phyloP scores from a whole-genome alignment of 2,888 invertebrate genomes.

The Parnassius smintheus region DNA sequence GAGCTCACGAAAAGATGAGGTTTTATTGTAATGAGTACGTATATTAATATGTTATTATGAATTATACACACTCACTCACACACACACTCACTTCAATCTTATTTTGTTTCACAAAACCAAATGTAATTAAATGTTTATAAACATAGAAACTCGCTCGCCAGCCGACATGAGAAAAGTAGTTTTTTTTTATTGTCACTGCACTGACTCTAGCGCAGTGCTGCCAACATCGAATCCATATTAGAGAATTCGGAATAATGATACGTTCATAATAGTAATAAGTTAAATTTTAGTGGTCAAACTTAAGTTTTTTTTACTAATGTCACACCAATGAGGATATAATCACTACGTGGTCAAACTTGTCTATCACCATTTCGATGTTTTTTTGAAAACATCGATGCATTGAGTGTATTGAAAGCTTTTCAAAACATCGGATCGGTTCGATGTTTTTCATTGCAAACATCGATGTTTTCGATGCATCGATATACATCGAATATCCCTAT shows the following conservation, averaged over 20 bases:
- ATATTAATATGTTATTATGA: not conserved
- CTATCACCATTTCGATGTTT: too few species aligned
- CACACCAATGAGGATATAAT: too few species aligned
- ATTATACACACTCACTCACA: too few species aligned
- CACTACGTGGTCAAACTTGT: too few species aligned
- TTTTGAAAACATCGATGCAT: constrained; percentile 1
- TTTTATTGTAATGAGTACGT: not conserved
- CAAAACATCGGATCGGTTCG: not conserved
- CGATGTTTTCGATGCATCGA: constrained; percentile 1
- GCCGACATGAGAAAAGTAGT: not conserved
- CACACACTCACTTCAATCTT: not conserved
- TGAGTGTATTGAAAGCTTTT: too few species aligned
- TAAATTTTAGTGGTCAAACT: too few species aligned
- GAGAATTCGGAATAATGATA: too few species aligned
- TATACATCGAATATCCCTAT: too few species aligned
- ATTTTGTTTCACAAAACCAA: not conserved
- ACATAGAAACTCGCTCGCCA: not conserved
- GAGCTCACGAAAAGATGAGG: too few species aligned
- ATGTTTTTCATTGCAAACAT: not conserved
- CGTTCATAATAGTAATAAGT: too few species aligned
- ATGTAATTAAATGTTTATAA: not conserved
- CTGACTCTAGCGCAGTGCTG: not conserved
- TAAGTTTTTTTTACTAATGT: too few species aligned
- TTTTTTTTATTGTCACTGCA: not conserved
- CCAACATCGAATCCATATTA: not conserved